phyloP scores from a whole-genome alignment of 2,797 vertebrate species.

The Steatocranus sp. region DNA sequence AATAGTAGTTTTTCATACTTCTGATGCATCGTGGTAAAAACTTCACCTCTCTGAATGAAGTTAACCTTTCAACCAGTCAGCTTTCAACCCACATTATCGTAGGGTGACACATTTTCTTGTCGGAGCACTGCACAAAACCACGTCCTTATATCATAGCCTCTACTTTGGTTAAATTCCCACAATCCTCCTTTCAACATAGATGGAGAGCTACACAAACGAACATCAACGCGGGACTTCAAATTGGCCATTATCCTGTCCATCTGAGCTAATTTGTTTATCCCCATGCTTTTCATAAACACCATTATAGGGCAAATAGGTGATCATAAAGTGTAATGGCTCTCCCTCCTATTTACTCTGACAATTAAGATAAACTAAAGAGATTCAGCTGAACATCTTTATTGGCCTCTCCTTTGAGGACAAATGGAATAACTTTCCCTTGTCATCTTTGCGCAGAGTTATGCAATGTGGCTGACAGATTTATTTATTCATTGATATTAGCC shows the following conservation, averaged over 20 bases:
- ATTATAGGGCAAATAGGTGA: constrained; percentile 61
- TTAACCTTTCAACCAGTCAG: background rate
- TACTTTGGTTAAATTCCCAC: background rate
- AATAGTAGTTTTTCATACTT: background rate
- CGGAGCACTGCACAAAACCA: background rate
- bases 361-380: constrained; percentile 58
- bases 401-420: constrained; percentile 14
- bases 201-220: background rate
- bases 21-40: background rate
- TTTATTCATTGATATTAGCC: background rate
- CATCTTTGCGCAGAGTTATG: background rate
- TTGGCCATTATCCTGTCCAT: constrained; percentile 34
- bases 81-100: background rate
- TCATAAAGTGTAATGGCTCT: constrained; percentile 38
- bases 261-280: constrained; percentile 53
- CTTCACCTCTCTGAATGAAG: background rate
- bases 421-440: constrained; percentile 8
- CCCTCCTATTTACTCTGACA: constrained; percentile 45
- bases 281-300: constrained; percentile 57
- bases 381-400: constrained; percentile 37
- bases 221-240: background rate
- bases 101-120: background rate
- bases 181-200: background rate
- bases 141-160: background rate
- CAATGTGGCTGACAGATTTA: constrained; percentile 8